Evolutionary conservation across 1,140 invertebrate genomes (phyloP), one percentile per base, ranked within the genome.

Genomic region (Hirudo medicinalis): DNA sequence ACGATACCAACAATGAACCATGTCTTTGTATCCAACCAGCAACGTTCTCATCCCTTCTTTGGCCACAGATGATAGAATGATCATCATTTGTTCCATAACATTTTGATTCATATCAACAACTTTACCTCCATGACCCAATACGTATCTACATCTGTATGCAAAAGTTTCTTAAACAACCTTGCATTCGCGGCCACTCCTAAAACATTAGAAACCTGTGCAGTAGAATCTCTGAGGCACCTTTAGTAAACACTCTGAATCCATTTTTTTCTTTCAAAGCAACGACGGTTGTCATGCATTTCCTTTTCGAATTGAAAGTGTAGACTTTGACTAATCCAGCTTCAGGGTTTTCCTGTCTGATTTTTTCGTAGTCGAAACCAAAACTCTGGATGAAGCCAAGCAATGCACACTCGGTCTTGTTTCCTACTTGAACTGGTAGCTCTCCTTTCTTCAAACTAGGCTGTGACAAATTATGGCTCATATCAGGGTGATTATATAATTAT

Each of bases 341-440:
- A 25, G 69, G 69, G 29, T 53, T 53, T 22, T 53, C 53, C 53
- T 70, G 36, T 27, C 69, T 87, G 74, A 96, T 86, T 8, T 87
- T 86, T 80, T 97, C 91, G 85, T 97, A 97, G 82, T 88, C 92
- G 82, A 93, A 90, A 66, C 90, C 90, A 72, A 99, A 82, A 68
- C 87, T 90, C 73, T 90, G 79, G 54, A 98, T 90, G 85, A 98
- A 98, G 71, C 95, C 96, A 74, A 99, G 86, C 72, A 99, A 86
- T 67, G 93, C 87, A 85, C 96, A 99, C 84, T 99, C 96, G 63
- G 96, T 99, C 85, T 99, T 99, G 86, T 99, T 99, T 73, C 96
- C 96, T 73, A 99, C 89, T 86, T 99, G 95, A 83, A 90, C 91
- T 3, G 91, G 87, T 54, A 94, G 86, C 57, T 89, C 91, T n/a